phyloP scores from a whole-genome alignment of 2,113 vertebrate species.

The Leptobrachium leishanense region DNA sequence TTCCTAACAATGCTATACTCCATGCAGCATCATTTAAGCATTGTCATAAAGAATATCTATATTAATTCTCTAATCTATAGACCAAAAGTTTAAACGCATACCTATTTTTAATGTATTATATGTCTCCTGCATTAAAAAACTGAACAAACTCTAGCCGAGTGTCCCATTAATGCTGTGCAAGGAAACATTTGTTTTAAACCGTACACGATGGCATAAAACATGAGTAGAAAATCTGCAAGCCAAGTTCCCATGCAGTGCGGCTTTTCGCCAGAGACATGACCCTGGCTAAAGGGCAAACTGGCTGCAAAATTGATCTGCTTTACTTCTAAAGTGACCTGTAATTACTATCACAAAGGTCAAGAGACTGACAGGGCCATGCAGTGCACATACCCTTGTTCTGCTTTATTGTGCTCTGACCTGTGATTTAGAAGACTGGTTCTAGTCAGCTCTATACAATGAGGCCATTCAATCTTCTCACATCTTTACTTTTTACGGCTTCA shows the following conservation, averaged over 20 bases:
- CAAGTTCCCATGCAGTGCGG: neutral
- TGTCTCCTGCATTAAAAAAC: too few species aligned
- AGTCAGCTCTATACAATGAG: slow-evolving; percentile 17
- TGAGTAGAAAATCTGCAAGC: neutral
- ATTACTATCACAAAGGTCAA: slow-evolving; percentile 23
- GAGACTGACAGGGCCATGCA: neutral
- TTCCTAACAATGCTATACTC: too few species aligned
- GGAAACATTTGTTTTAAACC: too few species aligned
- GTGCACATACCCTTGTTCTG: neutral
- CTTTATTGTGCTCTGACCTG: slow-evolving; percentile 22
- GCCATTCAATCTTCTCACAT: slow-evolving; percentile 15
- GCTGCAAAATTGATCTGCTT: neutral
- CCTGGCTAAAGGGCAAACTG: neutral
- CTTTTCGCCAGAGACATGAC: neutral
- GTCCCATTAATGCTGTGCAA: too few species aligned
- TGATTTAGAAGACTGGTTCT: neutral
- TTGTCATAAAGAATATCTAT: too few species aligned
- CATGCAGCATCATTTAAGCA: too few species aligned
- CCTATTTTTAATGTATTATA: too few species aligned
- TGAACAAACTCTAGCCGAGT: too few species aligned
- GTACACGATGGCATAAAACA: neutral
- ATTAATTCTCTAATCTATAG: too few species aligned
- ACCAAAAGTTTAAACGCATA: too few species aligned
- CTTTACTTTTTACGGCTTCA: slow-evolving; percentile 4
- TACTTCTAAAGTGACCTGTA: slow-evolving; percentile 10